These are phyloP conservation scores for Trissolcus basalis DNA, from an alignment of 1,140 invertebrate species.

Conservation along the genomic window DNA sequence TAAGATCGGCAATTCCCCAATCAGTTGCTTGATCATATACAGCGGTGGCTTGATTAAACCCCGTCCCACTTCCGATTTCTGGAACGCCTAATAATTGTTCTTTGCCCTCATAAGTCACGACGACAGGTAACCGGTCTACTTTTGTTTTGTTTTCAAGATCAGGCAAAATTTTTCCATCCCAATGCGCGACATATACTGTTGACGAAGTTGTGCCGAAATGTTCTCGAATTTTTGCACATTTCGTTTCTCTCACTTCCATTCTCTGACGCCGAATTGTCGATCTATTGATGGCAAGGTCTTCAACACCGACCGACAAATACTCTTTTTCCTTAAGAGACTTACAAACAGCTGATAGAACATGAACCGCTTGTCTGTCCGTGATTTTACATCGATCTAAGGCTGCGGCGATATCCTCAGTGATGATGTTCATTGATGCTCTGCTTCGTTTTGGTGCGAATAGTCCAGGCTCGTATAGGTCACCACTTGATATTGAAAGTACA, in stretches of 20 bases:
- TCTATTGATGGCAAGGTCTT: conserved; percentile 10
- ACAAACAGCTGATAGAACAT: conserved; percentile 2
- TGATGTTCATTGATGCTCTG: background rate
- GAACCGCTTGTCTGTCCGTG: conserved; percentile 21
- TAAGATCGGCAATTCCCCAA: conserved; percentile 18
- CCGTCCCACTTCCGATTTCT: conserved; percentile 1
- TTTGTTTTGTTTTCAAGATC: conserved; percentile 1
- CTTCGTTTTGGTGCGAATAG: background rate
- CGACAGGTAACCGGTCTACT: conserved; percentile 27
- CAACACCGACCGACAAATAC: background rate
- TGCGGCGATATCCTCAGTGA: conserved; percentile 10
- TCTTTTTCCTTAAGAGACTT: conserved; percentile 6
- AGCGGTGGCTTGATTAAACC: conserved; percentile 2
- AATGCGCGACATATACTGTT: conserved; percentile 16
- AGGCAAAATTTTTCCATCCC: conserved; percentile 25
- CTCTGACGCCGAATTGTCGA: conserved; percentile 17
- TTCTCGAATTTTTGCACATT: conserved; percentile 6
- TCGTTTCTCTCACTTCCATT: conserved; percentile 1
- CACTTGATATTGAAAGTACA: conserved; percentile 7
- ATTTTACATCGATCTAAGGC: conserved; percentile 11
- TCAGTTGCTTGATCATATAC: conserved; percentile 20
- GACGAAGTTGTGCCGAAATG: background rate
- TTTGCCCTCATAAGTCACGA: conserved; percentile 14
- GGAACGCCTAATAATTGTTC: conserved; percentile 13
- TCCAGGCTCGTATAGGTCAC: conserved; percentile 8